Conservation (phyloP, 2,888 invertebrate species). For the Timandra comae region DNA sequence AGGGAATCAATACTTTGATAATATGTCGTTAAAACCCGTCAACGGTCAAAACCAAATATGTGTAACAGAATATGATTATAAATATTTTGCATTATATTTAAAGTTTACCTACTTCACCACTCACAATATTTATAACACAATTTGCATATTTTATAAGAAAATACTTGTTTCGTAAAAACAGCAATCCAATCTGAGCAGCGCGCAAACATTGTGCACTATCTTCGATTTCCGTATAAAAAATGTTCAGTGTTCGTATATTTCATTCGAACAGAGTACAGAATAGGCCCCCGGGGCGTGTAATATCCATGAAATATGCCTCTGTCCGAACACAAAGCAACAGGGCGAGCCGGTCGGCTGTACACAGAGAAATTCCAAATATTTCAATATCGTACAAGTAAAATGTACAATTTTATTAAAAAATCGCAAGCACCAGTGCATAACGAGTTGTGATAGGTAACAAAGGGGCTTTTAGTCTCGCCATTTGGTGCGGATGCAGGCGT, state of each 20-base stretch:
- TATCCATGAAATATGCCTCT: slow-evolving; percentile 48
- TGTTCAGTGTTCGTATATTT: slow-evolving; percentile 20
- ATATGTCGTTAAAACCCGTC: too few species aligned
- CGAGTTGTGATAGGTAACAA: slow-evolving; percentile 15
- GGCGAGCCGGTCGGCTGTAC: slow-evolving; percentile 26
- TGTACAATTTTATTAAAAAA: slow-evolving; percentile 32
- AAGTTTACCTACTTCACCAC: too few species aligned
- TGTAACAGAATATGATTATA: too few species aligned
- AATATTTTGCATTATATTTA: too few species aligned
- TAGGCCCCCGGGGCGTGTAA: slow-evolving; percentile 35
- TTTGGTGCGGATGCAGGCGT: slow-evolving; percentile 12
- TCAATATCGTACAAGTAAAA: slow-evolving; percentile 40
- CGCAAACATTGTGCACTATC: slow-evolving; percentile 8
- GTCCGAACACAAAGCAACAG: slow-evolving; percentile 46
- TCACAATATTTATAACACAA: too few species aligned
- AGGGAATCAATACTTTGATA: too few species aligned
- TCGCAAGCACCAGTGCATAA: slow-evolving; percentile 11
- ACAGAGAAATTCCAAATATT: slow-evolving; percentile 48
- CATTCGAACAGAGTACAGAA: slow-evolving; percentile 23
- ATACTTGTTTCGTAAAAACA: too few species aligned
- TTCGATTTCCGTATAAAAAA: slow-evolving; percentile 22
- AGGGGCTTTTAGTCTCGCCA: slow-evolving; percentile 11
- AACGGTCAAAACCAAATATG: too few species aligned
- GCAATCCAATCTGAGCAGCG: slow-evolving; percentile 2
- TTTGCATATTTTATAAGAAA: too few species aligned